Percentiles rank a stretch among this genome's conserved stretches.
phyloP scores from a whole-genome alignment of 2,797 vertebrate species.

The Decapterus maruadsi region DNA sequence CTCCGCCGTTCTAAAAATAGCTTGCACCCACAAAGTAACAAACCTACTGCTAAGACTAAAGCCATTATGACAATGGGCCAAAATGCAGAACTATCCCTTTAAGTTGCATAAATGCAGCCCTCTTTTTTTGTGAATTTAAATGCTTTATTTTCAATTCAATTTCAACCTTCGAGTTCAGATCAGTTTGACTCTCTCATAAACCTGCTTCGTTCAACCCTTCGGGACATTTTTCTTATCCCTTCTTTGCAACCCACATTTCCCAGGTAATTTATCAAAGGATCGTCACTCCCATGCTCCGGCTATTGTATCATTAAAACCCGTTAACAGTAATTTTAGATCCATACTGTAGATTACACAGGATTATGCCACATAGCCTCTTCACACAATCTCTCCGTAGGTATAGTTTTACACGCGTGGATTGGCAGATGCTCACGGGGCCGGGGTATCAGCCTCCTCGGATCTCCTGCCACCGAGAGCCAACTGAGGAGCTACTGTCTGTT shows the following conservation, averaged over 20 bases:
- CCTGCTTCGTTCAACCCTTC: constrained; percentile 8
- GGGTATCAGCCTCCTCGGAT: constrained; percentile 43
- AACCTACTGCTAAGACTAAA: too few relatives aligned
- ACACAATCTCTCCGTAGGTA: constrained; percentile 19
- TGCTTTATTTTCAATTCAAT: neutral
- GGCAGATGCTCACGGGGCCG: constrained; percentile 35
- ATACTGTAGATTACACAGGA: constrained; percentile 26
- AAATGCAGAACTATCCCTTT: too few relatives aligned
- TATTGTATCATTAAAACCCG: constrained; percentile 3
- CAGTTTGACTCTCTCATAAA: constrained; percentile 8
- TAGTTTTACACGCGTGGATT: constrained; percentile 21
- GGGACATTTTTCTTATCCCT: neutral
- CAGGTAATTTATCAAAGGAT: constrained; percentile 21
- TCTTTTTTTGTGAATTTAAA: neutral
- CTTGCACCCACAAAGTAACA: too few relatives aligned
- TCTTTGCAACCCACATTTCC: neutral
- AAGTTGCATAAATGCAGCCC: neutral
- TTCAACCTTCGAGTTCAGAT: constrained; percentile 15
- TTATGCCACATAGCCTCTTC: constrained; percentile 24
- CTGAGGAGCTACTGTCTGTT: constrained; percentile 70
- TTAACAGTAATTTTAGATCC: constrained; percentile 28
- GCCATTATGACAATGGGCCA: too few relatives aligned
- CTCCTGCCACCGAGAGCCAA: constrained; percentile 42
- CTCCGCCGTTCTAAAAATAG: too few relatives aligned
- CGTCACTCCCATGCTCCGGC: neutral